These are phyloP conservation scores for Chaetodon auriga DNA, from an alignment of 2,113 vertebrate species.

Conservation along the genomic window DNA sequence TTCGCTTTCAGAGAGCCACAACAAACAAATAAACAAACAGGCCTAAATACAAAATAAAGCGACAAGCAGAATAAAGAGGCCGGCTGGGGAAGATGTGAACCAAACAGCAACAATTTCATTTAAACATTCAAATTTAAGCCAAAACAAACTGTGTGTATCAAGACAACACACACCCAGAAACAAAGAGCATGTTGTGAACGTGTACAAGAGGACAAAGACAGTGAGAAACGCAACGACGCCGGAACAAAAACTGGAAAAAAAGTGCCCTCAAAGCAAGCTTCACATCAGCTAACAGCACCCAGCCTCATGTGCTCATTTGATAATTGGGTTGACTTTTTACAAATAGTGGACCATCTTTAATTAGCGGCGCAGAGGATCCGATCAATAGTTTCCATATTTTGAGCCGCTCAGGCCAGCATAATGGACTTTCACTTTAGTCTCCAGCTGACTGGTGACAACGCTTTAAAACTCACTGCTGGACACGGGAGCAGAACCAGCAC, in stretches of 20 bases:
- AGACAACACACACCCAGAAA: neutral
- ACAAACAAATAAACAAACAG: slow-evolving; percentile 39
- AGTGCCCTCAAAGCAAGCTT: slow-evolving; percentile 50
- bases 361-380: slow-evolving; percentile 67
- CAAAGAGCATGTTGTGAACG: neutral
- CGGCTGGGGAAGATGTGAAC: neutral
- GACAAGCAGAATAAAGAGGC: neutral
- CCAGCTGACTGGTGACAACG: slow-evolving; percentile 58
- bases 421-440: slow-evolving; percentile 74
- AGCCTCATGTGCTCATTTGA: slow-evolving; percentile 78
- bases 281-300: slow-evolving; percentile 53
- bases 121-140: neutral
- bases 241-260: slow-evolving; percentile 3
- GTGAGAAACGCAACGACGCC: neutral
- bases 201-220: neutral
- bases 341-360: slow-evolving; percentile 80
- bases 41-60: slow-evolving; percentile 17
- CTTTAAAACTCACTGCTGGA: slow-evolving; percentile 42
- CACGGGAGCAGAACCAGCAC: neutral
- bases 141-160: neutral
- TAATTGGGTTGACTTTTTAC: slow-evolving; percentile 80
- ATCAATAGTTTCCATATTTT: slow-evolving; percentile 81
- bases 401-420: slow-evolving; percentile 60
- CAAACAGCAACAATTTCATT: neutral
- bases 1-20: slow-evolving; percentile 18